A percentile compares a stretch with the other conserved stretches of the same genome.
Evolutionary conservation across 2,888 invertebrate species (phyloP).

Genomic region (Trichopria drosophilae): DNA sequence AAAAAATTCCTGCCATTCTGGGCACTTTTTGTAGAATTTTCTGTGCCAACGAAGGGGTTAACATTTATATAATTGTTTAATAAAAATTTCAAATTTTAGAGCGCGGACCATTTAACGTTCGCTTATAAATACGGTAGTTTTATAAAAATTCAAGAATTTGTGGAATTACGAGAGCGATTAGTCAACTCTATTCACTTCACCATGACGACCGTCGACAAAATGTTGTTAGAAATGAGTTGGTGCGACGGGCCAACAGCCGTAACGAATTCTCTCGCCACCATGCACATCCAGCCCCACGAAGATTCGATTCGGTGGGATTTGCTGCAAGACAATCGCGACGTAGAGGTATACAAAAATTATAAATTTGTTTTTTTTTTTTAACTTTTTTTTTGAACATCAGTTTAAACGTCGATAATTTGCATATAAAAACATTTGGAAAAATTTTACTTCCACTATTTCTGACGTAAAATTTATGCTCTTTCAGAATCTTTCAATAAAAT

Average conservation of each 20-base stretch:
- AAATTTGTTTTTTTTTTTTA: conserved; percentile 4
- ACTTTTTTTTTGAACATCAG: conserved; percentile 3
- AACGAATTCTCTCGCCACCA: conserved; percentile 44
- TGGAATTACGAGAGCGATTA: conserved; percentile 78
- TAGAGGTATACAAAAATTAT: conserved; percentile 50
- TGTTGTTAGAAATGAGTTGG: conserved; percentile 67
- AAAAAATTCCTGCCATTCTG: too few species aligned
- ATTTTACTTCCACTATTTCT: conserved; percentile 11
- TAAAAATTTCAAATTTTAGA: conserved; percentile 66
- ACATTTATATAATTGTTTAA: too few species aligned
- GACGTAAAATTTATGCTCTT: too few species aligned
- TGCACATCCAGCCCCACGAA: conserved; percentile 50
- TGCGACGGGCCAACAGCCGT: conserved; percentile 45
- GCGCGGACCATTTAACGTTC: conserved; percentile 86
- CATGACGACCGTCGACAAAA: conserved; percentile 68
- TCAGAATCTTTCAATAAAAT: too few species aligned
- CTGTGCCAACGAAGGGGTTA: too few species aligned
- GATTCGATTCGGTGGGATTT: conserved; percentile 50
- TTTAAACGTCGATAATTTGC: background rate
- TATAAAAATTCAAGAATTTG: conserved; percentile 87
- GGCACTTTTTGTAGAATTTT: too few species aligned
- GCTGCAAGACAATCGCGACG: conserved; percentile 54
- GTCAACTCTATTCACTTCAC: conserved; percentile 81
- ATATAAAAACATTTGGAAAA: background rate
- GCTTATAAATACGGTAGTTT: conserved; percentile 95